These are phyloP conservation scores for Hypolimnas misippus DNA, from an alignment of 2,888 invertebrate species.

Conservation along the genomic window DNA sequence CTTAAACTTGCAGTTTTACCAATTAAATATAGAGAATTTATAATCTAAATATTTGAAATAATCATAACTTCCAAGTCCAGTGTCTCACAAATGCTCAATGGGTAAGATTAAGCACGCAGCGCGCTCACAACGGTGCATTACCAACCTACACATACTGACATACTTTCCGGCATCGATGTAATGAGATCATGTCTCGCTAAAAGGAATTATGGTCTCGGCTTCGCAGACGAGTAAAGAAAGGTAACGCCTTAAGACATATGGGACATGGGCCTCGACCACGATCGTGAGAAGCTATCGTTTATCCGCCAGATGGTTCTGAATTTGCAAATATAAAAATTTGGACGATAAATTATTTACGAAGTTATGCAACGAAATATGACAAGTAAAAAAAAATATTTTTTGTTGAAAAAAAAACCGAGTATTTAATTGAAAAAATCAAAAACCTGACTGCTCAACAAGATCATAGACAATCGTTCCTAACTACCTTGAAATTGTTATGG, in stretches of 20 bases:
- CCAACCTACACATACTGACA: slow-evolving; percentile 56
- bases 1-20: too few relatives aligned
- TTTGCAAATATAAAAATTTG: background rate
- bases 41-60: background rate
- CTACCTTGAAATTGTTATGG: too few relatives aligned
- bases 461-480: too few relatives aligned
- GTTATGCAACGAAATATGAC: background rate
- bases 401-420: too few relatives aligned
- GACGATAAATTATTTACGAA: background rate
- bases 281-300: slow-evolving; percentile 24
- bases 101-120: slow-evolving; percentile 72
- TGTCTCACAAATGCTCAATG: slow-evolving; percentile 58
- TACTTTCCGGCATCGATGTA: slow-evolving; percentile 52
- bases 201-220: slow-evolving; percentile 34
- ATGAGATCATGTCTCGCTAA: slow-evolving; percentile 59
- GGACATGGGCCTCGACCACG: slow-evolving; percentile 8
- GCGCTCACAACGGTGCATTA: slow-evolving; percentile 51
- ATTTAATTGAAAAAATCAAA: too few relatives aligned
- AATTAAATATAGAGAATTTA: too few relatives aligned
- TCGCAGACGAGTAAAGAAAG: slow-evolving; percentile 30
- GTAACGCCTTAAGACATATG: slow-evolving; percentile 18
- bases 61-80: slow-evolving; percentile 1
- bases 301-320: slow-evolving; percentile 21
- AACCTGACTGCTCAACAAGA: too few relatives aligned
- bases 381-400: too few relatives aligned